These are phyloP conservation scores for Anas bahamensis DNA, from an alignment of 2,797 vertebrate genomes.

Conservation along the genomic window DNA sequence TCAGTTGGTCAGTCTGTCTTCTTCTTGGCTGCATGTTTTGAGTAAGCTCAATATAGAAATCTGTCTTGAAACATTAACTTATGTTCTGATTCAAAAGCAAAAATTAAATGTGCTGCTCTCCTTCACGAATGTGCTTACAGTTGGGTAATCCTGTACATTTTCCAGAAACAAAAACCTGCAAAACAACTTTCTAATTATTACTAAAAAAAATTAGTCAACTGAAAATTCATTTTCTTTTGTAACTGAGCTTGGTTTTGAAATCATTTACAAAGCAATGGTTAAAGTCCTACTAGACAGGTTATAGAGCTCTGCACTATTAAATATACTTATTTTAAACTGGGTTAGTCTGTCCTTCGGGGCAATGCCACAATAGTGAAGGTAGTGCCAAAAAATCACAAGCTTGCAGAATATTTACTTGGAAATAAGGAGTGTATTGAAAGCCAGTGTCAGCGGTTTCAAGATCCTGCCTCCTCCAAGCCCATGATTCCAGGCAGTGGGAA, in stretches of 20 bases:
- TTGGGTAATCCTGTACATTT: background rate
- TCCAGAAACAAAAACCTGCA: background rate
- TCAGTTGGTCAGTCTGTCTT: background rate
- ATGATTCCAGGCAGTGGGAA: background rate
- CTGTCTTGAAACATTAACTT: background rate
- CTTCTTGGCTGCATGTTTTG: background rate
- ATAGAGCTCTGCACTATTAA: conserved; percentile 32
- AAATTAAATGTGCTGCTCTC: background rate
- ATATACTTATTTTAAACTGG: conserved; percentile 33
- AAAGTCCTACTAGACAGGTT: conserved; percentile 35
- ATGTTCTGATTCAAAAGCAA: background rate
- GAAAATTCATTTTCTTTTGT: background rate
- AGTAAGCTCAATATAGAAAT: background rate
- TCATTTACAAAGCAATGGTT: conserved; percentile 41
- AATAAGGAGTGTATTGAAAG: conserved; percentile 30
- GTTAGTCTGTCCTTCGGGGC: conserved; percentile 62
- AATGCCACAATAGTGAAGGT: conserved; percentile 52
- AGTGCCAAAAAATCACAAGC: conserved; percentile 48
- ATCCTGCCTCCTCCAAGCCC: background rate
- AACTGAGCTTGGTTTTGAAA: conserved; percentile 32
- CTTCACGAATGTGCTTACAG: background rate
- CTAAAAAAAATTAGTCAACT: background rate
- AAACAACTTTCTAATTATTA: background rate
- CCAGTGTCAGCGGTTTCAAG: conserved; percentile 10
- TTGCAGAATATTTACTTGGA: conserved; percentile 57